A percentile compares a stretch with the other conserved stretches of the same genome.
These are phyloP conservation scores for Ommatoiulus sabulosus DNA, from an alignment of 2,888 invertebrate species.

Conservation along the genomic window DNA sequence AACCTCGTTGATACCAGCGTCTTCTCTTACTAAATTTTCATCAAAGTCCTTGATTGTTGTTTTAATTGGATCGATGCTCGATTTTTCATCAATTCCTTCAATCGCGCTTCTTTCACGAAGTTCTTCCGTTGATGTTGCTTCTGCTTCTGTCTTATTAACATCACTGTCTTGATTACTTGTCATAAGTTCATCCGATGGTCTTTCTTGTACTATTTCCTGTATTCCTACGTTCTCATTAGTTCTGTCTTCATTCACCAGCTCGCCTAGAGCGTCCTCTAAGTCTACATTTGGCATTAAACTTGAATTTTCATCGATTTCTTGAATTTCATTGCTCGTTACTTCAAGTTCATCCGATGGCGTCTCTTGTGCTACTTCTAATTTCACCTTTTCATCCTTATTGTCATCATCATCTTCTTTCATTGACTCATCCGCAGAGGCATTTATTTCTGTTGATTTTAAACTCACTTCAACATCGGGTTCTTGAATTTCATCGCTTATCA, in stretches of 20 bases:
- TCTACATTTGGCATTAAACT: not conserved
- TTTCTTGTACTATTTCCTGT: not conserved
- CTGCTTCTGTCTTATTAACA: too few relatives aligned
- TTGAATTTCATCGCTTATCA: not conserved
- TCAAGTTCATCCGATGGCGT: not conserved
- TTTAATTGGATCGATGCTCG: not conserved
- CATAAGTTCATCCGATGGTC: not conserved
- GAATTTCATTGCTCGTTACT: not conserved
- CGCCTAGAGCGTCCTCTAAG: not conserved
- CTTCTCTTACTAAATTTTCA: not conserved
- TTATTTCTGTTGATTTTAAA: not conserved
- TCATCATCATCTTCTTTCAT: not conserved
- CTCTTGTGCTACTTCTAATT: not conserved
- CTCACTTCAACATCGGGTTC: not conserved
- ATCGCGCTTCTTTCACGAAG: not conserved
- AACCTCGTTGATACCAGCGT: not conserved
- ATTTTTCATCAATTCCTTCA: not conserved
- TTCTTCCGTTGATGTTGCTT: too few relatives aligned
- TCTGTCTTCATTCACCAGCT: not conserved
- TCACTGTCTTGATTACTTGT: not conserved
- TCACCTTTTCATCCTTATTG: not conserved
- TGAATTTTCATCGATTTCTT: not conserved
- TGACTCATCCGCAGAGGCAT: not conserved
- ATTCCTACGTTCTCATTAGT: too few relatives aligned
- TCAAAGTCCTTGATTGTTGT: not conserved